A percentile compares a stretch with the other conserved stretches of the same genome.
phyloP scores from a whole-genome alignment of 2,797 vertebrate species.

The Typhlichthys eigenmanni region DNA sequence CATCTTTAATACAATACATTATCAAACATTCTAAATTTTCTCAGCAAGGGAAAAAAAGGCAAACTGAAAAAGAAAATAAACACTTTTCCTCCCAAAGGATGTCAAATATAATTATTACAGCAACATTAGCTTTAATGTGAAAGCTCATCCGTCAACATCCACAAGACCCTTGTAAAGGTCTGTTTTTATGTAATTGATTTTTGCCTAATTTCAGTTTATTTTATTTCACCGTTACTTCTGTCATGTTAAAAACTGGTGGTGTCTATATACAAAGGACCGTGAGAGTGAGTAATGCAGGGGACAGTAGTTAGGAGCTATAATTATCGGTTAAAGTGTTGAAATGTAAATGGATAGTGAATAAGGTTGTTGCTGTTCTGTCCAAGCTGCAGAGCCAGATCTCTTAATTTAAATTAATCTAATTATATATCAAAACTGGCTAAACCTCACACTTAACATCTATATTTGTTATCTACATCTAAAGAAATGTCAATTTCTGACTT shows the following conservation, averaged over 20 bases:
- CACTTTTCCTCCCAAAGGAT: constrained; percentile 45
- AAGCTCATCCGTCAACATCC: constrained; percentile 61
- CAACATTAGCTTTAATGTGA: constrained; percentile 34
- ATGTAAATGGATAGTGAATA: constrained; percentile 38
- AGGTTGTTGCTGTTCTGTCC: constrained; percentile 44
- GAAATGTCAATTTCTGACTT: constrained; percentile 2
- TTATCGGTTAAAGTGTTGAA: constrained; percentile 34
- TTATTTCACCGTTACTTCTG: constrained; percentile 44
- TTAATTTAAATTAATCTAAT: not conserved
- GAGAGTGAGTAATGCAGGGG: constrained; percentile 46
- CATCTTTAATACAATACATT: constrained; percentile 68
- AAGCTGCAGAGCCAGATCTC: constrained; percentile 41
- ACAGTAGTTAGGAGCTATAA: constrained; percentile 32
- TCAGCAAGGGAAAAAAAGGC: constrained; percentile 63
- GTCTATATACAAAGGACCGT: constrained; percentile 66
- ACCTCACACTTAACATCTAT: not conserved
- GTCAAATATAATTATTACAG: constrained; percentile 33
- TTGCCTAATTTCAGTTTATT: constrained; percentile 37
- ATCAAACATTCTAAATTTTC: constrained; percentile 80
- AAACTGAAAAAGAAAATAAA: constrained; percentile 65
- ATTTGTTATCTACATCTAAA: not conserved
- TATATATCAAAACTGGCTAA: not conserved
- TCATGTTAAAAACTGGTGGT: constrained; percentile 64
- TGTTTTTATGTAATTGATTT: constrained; percentile 27
- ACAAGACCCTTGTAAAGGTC: constrained; percentile 59